phyloP scores from a whole-genome alignment of 1,140 invertebrate genomes.

The Centruroides sculpturatus region DNA sequence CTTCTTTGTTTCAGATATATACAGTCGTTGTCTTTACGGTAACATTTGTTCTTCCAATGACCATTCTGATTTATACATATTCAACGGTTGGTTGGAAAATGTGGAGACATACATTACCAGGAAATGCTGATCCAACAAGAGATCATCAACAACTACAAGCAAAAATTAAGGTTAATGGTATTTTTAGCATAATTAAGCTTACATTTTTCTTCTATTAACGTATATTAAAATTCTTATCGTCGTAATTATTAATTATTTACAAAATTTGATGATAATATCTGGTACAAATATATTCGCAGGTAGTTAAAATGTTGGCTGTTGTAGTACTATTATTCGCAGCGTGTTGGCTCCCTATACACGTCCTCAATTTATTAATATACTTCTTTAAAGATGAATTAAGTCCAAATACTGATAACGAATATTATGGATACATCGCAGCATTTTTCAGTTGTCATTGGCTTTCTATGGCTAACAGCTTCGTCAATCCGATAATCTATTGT shows the following conservation, averaged over 20 bases:
- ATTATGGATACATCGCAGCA: constrained; percentile 23
- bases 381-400: constrained; percentile 18
- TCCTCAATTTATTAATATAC: constrained; percentile 27
- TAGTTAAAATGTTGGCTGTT: constrained; percentile 40
- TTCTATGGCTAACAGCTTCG: constrained; percentile 55
- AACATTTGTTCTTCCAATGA: constrained; percentile 36
- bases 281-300: constrained; percentile 22
- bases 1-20: constrained; percentile 23
- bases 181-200: not conserved
- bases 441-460: constrained; percentile 39
- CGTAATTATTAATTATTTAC: too few relatives aligned
- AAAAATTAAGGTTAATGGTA: constrained; percentile 34
- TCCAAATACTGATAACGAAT: constrained; percentile 21
- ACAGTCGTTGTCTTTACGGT: constrained; percentile 34
- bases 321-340: constrained; percentile 38
- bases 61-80: constrained; percentile 35
- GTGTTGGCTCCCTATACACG: constrained; percentile 40
- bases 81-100: constrained; percentile 28
- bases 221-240: too few relatives aligned
- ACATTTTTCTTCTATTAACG: not conserved
- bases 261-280: constrained; percentile 11
- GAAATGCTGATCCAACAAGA: constrained; percentile 33
- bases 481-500: constrained; percentile 79
- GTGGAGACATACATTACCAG: constrained; percentile 35
- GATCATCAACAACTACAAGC: constrained; percentile 33